Conservation (phyloP, 1,140 invertebrate species). For the Scaptomyza graminum region DNA sequence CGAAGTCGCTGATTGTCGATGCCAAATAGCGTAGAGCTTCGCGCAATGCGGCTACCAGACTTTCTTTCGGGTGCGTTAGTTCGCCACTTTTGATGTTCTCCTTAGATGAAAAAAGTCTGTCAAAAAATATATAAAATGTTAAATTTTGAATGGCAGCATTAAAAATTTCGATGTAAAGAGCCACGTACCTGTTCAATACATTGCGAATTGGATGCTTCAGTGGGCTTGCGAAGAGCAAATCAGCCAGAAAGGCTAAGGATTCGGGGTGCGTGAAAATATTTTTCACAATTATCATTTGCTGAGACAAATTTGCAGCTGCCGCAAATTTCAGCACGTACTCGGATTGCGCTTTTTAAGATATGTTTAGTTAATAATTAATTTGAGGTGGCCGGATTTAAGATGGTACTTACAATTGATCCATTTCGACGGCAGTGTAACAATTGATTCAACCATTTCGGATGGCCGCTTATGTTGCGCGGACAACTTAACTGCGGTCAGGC, state of each 20-base stretch:
- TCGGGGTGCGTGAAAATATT: constrained; percentile 9
- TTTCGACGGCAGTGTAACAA: constrained; percentile 24
- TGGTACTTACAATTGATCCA: constrained; percentile 57
- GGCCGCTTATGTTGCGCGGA: constrained; percentile 50
- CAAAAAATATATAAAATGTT: not conserved
- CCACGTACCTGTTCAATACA: constrained; percentile 47
- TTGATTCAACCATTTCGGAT: constrained; percentile 40
- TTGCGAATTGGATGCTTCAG: constrained; percentile 61
- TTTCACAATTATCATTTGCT: constrained; percentile 42
- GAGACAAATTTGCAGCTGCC: constrained; percentile 25
- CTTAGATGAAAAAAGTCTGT: constrained; percentile 50
- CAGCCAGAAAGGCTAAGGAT: constrained; percentile 44
- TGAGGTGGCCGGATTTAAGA: too few species aligned
- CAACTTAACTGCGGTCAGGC: constrained; percentile 57
- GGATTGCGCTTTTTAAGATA: constrained; percentile 8
- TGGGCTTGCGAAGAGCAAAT: constrained; percentile 48
- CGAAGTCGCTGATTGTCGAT: rapidly evolving
- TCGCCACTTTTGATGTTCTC: constrained; percentile 7
- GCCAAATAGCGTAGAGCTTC: constrained; percentile 24
- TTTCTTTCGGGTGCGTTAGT: constrained; percentile 16
- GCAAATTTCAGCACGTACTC: constrained; percentile 37
- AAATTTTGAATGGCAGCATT: not conserved
- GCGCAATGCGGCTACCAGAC: constrained; percentile 26
- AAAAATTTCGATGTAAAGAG: not conserved
- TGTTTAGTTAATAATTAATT: not conserved